A percentile compares a stretch with the other conserved stretches of the same genome.
Evolutionary conservation across 2,888 invertebrate genomes (phyloP).

Genomic region (Halocaridina rubra): DNA sequence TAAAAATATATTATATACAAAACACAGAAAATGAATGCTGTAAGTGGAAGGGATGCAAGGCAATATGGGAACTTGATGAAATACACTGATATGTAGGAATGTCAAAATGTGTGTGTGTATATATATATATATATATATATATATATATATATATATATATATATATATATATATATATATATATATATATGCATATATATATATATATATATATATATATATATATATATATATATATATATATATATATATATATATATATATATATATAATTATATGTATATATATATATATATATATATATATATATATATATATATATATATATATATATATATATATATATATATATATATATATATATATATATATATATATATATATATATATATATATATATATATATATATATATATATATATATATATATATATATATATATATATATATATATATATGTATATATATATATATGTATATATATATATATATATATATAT

Average conservation of each 20-base stretch:
- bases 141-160: conserved; percentile 1
- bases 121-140: background rate
- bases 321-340: background rate
- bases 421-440: conserved; percentile 16
- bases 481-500: background rate
- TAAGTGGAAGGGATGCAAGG: no score
- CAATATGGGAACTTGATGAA: background rate
- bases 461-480: background rate
- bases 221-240: conserved; percentile 4
- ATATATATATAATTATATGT: background rate
- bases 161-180: conserved; percentile 13
- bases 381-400: conserved; percentile 13
- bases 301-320: background rate
- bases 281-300: background rate
- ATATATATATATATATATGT: conserved; percentile 14
- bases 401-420: conserved; percentile 5
- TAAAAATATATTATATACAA: no score
- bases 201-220: conserved; percentile 11
- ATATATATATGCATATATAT: conserved; percentile 12
- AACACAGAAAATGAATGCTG: no score
- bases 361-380: conserved; percentile 9
- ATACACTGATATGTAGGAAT: background rate
- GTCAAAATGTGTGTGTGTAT: background rate
- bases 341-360: conserved; percentile 19
- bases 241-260: background rate